phyloP scores from a whole-genome alignment of 2,888 invertebrate species.

The Melanophora roralis region DNA sequence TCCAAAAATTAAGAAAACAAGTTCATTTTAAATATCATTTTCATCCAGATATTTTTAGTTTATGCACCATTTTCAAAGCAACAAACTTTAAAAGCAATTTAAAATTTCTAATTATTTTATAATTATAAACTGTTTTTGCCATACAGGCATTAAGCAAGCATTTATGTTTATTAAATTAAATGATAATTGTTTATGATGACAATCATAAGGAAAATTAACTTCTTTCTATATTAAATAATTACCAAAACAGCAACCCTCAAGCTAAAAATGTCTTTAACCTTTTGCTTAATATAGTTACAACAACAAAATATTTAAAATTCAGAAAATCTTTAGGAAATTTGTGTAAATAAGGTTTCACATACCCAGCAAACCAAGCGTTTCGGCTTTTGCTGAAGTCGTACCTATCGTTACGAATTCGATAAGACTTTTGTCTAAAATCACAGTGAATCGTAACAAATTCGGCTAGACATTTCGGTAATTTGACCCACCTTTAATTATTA shows the following conservation, averaged over 20 bases:
- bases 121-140: slow-evolving; percentile 23
- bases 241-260: too few species aligned
- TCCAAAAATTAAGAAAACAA: too few species aligned
- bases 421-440: too few species aligned
- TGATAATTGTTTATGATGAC: slow-evolving; percentile 63
- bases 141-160: background rate
- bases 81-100: background rate
- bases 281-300: background rate
- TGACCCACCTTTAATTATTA: too few species aligned
- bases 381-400: too few species aligned
- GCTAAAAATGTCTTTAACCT: slow-evolving; percentile 38
- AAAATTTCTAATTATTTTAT: background rate
- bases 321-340: slow-evolving; percentile 34
- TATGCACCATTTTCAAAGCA: background rate
- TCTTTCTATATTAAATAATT: too few species aligned
- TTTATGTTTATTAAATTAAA: slow-evolving; percentile 52
- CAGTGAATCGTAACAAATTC: too few species aligned
- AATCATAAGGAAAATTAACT: too few species aligned
- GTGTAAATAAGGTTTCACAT: background rate
- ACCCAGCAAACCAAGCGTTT: too few species aligned
- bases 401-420: too few species aligned
- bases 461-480: too few species aligned
- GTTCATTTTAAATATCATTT: background rate
- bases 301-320: background rate
- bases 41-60: background rate